These are phyloP conservation scores for Iselma pallidipennis DNA, from an alignment of 2,888 invertebrate species.

Conservation along the genomic window DNA sequence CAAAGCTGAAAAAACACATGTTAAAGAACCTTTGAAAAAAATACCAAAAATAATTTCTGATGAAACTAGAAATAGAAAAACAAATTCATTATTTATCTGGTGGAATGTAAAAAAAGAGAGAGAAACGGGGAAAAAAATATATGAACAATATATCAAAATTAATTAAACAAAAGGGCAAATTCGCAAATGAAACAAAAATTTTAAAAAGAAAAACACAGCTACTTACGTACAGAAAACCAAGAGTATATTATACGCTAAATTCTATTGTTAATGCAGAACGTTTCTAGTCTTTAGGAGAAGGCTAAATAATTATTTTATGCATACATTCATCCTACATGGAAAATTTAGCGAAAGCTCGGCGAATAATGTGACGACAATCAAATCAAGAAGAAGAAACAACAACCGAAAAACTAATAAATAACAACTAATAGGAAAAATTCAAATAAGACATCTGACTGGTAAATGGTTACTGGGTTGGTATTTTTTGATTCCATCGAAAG, in stretches of 20 bases:
- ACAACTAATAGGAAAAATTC: background rate
- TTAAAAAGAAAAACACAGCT: conserved; percentile 35
- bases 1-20: conserved; percentile 37
- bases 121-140: conserved; percentile 1
- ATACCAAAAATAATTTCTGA: no score
- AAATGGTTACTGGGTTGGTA: no score
- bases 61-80: conserved; percentile 9
- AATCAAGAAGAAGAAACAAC: conserved; percentile 3
- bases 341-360: conserved; percentile 15
- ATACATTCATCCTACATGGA: conserved; percentile 35
- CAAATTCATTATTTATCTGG: no score
- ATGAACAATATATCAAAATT: conserved; percentile 21
- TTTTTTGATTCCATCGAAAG: no score
- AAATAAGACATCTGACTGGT: no score
- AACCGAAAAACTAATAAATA: background rate
- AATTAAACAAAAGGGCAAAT: conserved; percentile 43
- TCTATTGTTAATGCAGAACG: conserved; percentile 45
- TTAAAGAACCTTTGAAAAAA: conserved; percentile 15
- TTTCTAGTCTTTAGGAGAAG: conserved; percentile 37
- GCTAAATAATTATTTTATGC: conserved; percentile 28
- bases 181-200: conserved; percentile 45
- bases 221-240: conserved; percentile 47
- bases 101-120: conserved; percentile 10
- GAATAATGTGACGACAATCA: conserved; percentile 22
- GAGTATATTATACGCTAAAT: conserved; percentile 44